Base-by-base conservation (phyloP, 1,140 invertebrate genomes). In the Lepidostoma basale region DNA sequence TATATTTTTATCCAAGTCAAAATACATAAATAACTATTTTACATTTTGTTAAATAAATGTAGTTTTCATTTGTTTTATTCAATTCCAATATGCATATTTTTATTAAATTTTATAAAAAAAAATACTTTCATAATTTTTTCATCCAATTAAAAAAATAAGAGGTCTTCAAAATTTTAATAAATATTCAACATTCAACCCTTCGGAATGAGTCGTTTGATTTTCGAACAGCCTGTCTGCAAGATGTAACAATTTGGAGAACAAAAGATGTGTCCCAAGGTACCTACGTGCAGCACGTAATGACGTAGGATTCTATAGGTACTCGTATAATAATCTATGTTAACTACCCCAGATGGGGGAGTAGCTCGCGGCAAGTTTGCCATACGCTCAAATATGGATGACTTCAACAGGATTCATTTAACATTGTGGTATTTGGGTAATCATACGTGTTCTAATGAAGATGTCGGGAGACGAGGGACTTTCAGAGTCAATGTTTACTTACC, bases 341-440 rank as follows among this genome's bases (percentile, higher is more conserved):
- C 18, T 26, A 28, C 47, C 26, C 18, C 52, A 18, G 8, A 22
- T 28, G n/a, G 20, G 33, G 25, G 40, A 14, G 44, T 47, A 40
- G 42, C 60, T 56, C 45, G 39, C 18, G 58, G 63, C 63, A 60
- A 67, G 64, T 70, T 70, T 70, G 65, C 69, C 54, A 49, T 64
- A 36, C 39, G 44, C 56, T 70, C 69, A 70, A 67, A 70, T 70
- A 70, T 70, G 58, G 64, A 70, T 62, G 64, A 47, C 26, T 64
- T 44, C 23, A 30, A n/a, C 28, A 56, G 52, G 28, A 60, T 42
- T 60, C 58, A 60, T 42, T 60, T 60, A 60, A 23, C 40, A 60
- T 42, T 42, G 36, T 26, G 58, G 58, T 60, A 26, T 60, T 45
- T 30, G 58, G 58, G 36, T 10, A 44, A 60, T 28, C 36, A 26